phyloP scores from a whole-genome alignment of 2,113 vertebrate genomes.

The Camelus bactrianus region DNA sequence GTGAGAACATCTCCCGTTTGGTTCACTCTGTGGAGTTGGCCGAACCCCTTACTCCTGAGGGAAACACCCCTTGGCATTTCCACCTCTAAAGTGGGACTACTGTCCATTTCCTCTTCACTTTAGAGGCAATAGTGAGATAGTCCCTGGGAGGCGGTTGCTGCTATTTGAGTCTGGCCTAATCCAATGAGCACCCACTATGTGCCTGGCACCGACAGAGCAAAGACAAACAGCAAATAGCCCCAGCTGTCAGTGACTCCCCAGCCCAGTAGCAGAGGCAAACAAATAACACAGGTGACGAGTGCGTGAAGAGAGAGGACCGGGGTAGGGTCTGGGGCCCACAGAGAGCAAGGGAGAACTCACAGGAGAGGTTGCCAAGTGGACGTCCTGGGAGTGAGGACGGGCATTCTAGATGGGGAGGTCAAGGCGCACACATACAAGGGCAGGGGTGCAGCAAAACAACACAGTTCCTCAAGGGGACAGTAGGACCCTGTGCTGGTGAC shows the following conservation, averaged over 20 bases:
- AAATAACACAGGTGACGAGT: background rate
- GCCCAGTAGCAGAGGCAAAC: background rate
- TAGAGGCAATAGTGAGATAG: background rate
- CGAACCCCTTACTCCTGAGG: background rate
- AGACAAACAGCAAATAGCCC: fast-evolving
- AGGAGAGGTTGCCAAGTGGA: background rate
- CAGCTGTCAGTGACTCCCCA: background rate
- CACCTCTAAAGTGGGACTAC: background rate
- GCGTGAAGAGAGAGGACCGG: background rate
- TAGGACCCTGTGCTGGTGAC: fast-evolving
- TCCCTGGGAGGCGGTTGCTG: background rate
- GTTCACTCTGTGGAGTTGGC: background rate
- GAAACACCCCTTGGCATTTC: background rate
- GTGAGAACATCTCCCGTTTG: background rate
- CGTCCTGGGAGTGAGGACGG: background rate
- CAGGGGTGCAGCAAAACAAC: background rate
- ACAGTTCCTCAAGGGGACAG: background rate
- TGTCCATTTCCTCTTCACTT: background rate
- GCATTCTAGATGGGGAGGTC: background rate
- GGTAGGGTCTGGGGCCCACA: background rate
- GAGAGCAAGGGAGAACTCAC: background rate
- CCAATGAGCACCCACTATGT: background rate
- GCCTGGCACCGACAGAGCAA: background rate
- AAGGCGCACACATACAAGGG: too few species aligned
- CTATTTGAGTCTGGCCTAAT: background rate